Conservation (phyloP, 2,888 invertebrate genomes). For the Malthinus flaveolus region DNA sequence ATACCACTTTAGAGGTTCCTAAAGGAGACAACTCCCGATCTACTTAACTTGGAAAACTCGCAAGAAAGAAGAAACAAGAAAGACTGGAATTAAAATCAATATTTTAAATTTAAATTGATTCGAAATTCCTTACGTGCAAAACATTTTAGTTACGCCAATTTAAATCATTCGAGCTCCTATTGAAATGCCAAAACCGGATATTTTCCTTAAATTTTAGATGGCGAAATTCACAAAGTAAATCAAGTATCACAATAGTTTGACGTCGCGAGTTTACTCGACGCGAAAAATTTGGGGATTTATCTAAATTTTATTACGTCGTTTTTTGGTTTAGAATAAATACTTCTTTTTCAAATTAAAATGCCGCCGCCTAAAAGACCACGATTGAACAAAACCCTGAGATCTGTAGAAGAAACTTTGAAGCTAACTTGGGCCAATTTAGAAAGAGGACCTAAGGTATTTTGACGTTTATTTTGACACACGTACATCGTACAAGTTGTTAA, state of each 20-base stretch:
- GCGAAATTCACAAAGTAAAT: constrained; percentile 16
- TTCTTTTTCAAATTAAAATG: background rate
- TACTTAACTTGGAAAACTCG: too few species aligned
- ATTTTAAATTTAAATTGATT: too few species aligned
- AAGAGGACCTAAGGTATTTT: constrained; percentile 8
- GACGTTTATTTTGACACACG: background rate
- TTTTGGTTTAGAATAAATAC: background rate
- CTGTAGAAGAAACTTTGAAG: background rate
- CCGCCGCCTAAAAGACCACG: background rate
- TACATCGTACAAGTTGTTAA: background rate
- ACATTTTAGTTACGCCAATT: constrained; percentile 1
- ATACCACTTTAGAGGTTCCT: too few species aligned
- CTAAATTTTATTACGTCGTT: background rate
- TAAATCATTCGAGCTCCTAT: constrained; percentile 9
- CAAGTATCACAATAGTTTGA: constrained; percentile 13
- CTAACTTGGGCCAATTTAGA: constrained; percentile 11
- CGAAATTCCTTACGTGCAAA: background rate
- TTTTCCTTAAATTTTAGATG: constrained; percentile 13
- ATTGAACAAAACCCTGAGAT: background rate
- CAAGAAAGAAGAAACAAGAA: too few species aligned
- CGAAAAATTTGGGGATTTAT: background rate
- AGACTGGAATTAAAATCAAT: too few species aligned
- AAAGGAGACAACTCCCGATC: too few species aligned
- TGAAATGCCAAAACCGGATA: constrained; percentile 15
- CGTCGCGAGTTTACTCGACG: constrained; percentile 8